Conservation (phyloP, 2,113 vertebrate genomes). For the Oreocharis arfaki region DNA sequence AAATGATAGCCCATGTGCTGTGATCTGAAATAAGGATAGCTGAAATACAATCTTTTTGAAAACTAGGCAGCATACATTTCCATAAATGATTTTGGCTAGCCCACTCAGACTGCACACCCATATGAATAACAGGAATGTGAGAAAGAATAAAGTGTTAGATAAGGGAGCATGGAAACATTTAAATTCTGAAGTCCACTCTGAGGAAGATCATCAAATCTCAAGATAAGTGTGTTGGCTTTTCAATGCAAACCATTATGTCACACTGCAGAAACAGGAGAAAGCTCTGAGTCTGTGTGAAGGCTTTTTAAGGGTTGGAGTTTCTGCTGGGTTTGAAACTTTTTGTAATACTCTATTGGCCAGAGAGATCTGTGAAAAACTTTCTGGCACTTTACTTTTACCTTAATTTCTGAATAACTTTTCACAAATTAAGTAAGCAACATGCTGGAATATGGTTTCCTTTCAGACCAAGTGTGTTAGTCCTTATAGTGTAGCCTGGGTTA, state of each 20-base stretch:
- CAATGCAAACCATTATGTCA: neutral
- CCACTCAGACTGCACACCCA: neutral
- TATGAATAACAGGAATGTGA: constrained; percentile 37
- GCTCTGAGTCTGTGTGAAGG: neutral
- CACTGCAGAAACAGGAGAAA: neutral
- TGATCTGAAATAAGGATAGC: constrained; percentile 23
- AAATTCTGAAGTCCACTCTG: neutral
- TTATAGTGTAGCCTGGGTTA: neutral
- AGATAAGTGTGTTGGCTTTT: neutral
- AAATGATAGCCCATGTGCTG: neutral
- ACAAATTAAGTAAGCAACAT: neutral
- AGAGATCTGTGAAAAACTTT: neutral
- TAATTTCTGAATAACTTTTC: neutral
- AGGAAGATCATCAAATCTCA: neutral
- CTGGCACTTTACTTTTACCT: neutral
- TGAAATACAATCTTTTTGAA: constrained; percentile 45
- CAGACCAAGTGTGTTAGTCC: neutral
- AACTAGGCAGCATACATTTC: constrained; percentile 37
- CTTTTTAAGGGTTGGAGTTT: neutral
- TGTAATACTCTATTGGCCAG: neutral
- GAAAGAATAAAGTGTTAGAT: constrained; percentile 39
- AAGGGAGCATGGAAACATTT: constrained; percentile 39
- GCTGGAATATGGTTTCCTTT: neutral
- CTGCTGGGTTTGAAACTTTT: neutral
- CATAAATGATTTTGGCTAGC: constrained; percentile 31